Base-by-base conservation (phyloP, 1,140 invertebrate species). In the Anoplolepis gracilipes region DNA sequence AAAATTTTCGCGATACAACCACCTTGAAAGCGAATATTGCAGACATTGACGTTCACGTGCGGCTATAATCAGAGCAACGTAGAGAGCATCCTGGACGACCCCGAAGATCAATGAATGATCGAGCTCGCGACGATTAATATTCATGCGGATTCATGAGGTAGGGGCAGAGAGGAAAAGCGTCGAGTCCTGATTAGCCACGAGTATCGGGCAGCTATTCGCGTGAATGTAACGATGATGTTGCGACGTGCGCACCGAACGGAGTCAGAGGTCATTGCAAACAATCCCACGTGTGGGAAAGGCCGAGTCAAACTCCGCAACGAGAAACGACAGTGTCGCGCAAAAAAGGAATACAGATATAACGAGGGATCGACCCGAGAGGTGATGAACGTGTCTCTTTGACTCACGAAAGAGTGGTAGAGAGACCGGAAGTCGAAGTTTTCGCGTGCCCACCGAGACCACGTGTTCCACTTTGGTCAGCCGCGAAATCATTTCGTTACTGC, bases 221-320 rank as follows among this genome's bases (percentile, higher is more conserved):
- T 93, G 92, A 92, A 88, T 92, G 92, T 92, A 90, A 93, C 92
- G 90, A 93, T 93, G 92, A 93, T 93, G 92, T 92, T 93, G 91
- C 87, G 92, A 92, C 88, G 92, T 92, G 91, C 87, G 85, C 92
- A 86, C 87, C 87, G 77, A 92, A 91, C 79, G 79, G 86, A 91
- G 92, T 93, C 93, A 93, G 69, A 93, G 94, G 94, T 95, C 94
- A 92, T 90, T 87, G 92, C 91, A 92, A 95, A 95, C 93, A 95
- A 95, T 95, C 90, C 93, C 81, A 77, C 79, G 92, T 94, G 94
- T 95, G 94, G 94, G 94, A 95, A 95, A 93, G 92, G 90, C 90
- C 92, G 81, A 76, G 75, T 69, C 87, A 84, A 91, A 93, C 92
- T 91, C 89, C 13, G 89, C 93, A 90, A 90, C 90, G 8, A 89